These are phyloP conservation scores for Porphyrio hochstetteri DNA, from an alignment of 2,113 vertebrate genomes.

Conservation along the genomic window DNA sequence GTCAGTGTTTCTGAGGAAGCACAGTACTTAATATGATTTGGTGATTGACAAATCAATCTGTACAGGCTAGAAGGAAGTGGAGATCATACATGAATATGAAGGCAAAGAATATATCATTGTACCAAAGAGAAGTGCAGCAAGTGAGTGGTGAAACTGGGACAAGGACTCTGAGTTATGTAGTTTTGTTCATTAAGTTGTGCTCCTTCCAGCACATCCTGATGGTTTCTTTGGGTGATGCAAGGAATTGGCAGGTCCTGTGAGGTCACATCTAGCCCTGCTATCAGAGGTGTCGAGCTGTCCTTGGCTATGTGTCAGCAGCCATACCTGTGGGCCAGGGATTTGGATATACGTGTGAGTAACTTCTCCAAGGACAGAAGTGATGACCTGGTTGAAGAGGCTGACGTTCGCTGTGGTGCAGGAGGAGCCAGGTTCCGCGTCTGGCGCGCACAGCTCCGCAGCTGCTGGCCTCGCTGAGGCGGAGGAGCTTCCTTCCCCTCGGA, in stretches of 20 bases:
- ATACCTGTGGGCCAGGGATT: constrained; percentile 24
- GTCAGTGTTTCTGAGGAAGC: background rate
- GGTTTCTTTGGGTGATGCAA: background rate
- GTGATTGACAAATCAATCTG: background rate
- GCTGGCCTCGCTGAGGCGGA: constrained; percentile 19
- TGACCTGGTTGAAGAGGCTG: constrained; percentile 5
- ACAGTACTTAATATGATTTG: background rate
- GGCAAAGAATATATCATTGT: background rate
- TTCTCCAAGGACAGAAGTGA: constrained; percentile 17
- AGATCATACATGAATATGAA: background rate
- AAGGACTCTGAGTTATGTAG: background rate
- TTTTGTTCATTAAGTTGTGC: background rate
- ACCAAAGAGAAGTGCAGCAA: background rate
- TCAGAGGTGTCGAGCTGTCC: constrained; percentile 22
- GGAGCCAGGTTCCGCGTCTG: constrained; percentile 25
- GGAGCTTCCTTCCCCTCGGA: background rate
- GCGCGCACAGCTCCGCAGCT: constrained; percentile 24
- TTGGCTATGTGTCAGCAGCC: background rate
- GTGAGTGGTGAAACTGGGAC: background rate
- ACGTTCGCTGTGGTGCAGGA: background rate
- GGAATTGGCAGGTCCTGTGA: background rate
- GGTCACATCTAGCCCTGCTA: background rate
- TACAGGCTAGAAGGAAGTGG: background rate
- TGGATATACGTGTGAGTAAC: background rate
- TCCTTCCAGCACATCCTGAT: background rate